Evolutionary conservation across 2,888 invertebrate species (phyloP).

Genomic region (Stenolophus ochropezus): DNA sequence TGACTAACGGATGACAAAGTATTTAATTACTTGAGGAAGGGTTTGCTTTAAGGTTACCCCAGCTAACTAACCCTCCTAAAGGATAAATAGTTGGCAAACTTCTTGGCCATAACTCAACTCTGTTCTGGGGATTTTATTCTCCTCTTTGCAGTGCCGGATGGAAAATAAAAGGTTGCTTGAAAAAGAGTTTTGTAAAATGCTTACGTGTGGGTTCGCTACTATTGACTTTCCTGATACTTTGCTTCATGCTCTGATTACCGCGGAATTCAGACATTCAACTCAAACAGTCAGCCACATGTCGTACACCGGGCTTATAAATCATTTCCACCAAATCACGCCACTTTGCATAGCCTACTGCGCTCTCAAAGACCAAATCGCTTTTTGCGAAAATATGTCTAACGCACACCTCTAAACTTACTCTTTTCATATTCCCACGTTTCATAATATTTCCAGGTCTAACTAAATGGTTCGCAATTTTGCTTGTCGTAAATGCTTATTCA

Average conservation of each 20-base stretch:
- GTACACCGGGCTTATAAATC: conserved; percentile 25
- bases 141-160: conserved; percentile 29
- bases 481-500: too few species aligned
- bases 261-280: conserved; percentile 26
- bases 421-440: too few species aligned
- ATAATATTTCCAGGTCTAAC: too few species aligned
- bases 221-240: conserved; percentile 43
- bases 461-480: too few species aligned
- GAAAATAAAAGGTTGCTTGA: conserved; percentile 50
- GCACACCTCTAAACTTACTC: neutral
- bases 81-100: conserved; percentile 56
- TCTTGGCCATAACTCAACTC: conserved; percentile 54
- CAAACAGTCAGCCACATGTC: conserved; percentile 32
- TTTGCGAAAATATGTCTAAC: neutral
- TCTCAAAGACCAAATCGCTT: neutral
- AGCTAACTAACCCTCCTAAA: conserved; percentile 46
- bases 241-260: conserved; percentile 26
- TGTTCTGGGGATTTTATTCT: conserved; percentile 30
- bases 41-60: neutral
- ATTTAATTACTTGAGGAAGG: conserved; percentile 15
- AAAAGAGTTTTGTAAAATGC: conserved; percentile 52
- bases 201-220: conserved; percentile 49
- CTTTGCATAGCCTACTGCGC: neutral
- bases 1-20: neutral
- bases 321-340: conserved; percentile 6